These are phyloP conservation scores for Dasypogon diadema DNA, from an alignment of 2,888 invertebrate species.

Conservation along the genomic window DNA sequence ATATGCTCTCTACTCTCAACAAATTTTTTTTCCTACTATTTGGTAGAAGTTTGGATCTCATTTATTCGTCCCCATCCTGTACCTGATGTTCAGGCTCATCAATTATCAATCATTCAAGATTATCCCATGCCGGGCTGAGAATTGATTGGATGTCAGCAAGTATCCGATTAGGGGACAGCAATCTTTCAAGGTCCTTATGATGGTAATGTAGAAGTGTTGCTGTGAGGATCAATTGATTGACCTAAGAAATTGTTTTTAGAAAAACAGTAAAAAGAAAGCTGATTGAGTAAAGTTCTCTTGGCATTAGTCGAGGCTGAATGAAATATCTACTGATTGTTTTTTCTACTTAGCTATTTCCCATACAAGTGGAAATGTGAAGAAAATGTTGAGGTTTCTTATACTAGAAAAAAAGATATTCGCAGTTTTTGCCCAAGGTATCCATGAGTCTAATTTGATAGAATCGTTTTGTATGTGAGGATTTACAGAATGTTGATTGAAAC, in stretches of 20 bases:
- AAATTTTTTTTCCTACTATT: slow-evolving; percentile 13
- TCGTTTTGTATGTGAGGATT: too few species aligned
- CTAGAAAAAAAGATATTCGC: too few species aligned
- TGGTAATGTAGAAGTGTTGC: not conserved
- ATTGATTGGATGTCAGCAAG: slow-evolving; percentile 35
- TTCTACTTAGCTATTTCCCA: too few species aligned
- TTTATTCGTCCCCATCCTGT: not conserved
- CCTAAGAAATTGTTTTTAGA: not conserved
- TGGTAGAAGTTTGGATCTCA: not conserved
- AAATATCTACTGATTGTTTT: too few species aligned
- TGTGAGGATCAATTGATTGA: not conserved
- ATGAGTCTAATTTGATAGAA: too few species aligned
- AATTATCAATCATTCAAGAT: slow-evolving; percentile 41
- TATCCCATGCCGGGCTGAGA: slow-evolving; percentile 25
- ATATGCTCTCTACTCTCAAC: not conserved
- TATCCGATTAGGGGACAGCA: slow-evolving; percentile 7
- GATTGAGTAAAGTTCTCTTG: too few species aligned
- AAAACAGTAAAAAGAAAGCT: too few species aligned
- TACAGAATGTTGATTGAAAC: too few species aligned
- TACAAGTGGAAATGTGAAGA: too few species aligned
- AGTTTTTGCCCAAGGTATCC: too few species aligned
- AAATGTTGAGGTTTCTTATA: too few species aligned
- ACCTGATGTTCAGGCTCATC: slow-evolving; percentile 39
- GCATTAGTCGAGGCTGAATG: too few species aligned
- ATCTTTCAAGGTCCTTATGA: not conserved